Conservation (phyloP, 2,797 vertebrate species). For the Syndactyla subalaris region DNA sequence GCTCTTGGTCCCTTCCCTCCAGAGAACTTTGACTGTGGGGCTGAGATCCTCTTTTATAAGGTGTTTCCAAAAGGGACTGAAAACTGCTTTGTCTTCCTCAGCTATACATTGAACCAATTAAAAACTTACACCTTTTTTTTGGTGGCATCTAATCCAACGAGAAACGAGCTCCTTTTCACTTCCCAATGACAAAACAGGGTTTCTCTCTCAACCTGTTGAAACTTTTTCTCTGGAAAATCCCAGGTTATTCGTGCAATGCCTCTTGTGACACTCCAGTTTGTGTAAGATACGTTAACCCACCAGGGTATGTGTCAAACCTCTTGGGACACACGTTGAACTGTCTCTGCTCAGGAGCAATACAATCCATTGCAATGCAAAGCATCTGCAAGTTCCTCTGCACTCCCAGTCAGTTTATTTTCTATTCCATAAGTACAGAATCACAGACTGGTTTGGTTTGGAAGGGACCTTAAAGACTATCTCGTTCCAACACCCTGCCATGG, state of each 20-base stretch:
- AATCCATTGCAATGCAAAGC: neutral
- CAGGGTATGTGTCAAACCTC: neutral
- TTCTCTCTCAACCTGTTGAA: accelerated
- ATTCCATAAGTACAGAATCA: neutral
- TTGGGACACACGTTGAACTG: neutral
- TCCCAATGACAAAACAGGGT: neutral
- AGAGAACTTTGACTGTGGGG: neutral
- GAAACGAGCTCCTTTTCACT: neutral
- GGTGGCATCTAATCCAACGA: neutral
- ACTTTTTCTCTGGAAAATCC: neutral
- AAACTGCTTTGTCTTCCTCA: neutral
- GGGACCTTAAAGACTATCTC: neutral
- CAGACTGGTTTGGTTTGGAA: neutral
- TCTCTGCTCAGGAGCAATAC: neutral
- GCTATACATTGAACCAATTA: neutral
- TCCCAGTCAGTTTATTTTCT: neutral
- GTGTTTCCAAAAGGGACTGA: neutral
- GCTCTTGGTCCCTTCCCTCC: neutral
- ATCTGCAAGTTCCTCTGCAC: accelerated
- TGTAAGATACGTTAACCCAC: constrained; percentile 45
- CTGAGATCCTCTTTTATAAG: neutral
- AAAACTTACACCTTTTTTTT: neutral
- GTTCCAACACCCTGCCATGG: neutral
- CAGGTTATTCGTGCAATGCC: neutral
- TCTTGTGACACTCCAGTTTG: constrained; percentile 45